A percentile compares a stretch with the other conserved stretches of the same genome.
phyloP scores from a whole-genome alignment of 2,113 vertebrate genomes.

The Myxocyprinus asiaticus region DNA sequence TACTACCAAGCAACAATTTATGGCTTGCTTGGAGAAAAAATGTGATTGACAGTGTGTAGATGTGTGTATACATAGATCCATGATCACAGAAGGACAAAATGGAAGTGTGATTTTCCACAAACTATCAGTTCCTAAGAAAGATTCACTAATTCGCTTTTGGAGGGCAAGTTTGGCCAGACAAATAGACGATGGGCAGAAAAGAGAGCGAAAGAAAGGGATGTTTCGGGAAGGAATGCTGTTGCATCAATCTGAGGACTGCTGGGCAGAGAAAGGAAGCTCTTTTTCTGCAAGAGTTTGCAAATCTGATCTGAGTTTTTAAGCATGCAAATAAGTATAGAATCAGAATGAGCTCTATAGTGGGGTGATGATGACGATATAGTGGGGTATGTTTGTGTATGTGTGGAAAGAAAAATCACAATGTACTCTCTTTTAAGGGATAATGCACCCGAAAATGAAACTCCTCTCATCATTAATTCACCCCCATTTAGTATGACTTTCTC shows the following conservation, averaged over 20 bases:
- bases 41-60: neutral
- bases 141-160: slow-evolving; percentile 33
- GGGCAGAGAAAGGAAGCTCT: neutral
- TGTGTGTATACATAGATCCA: neutral
- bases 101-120: slow-evolving; percentile 41
- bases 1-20: slow-evolving; percentile 14
- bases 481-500: too few relatives aligned
- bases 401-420: too few relatives aligned
- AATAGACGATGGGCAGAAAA: slow-evolving; percentile 49
- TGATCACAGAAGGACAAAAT: neutral
- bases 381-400: too few relatives aligned
- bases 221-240: slow-evolving; percentile 52
- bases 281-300: slow-evolving; percentile 33
- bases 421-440: too few relatives aligned
- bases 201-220: slow-evolving; percentile 41
- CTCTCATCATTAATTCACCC: too few relatives aligned
- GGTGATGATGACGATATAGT: too few relatives aligned
- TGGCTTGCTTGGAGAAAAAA: neutral
- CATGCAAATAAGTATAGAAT: neutral
- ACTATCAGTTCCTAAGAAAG: slow-evolving; percentile 39
- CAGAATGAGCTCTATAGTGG: too few relatives aligned
- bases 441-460: too few relatives aligned
- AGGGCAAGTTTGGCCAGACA: slow-evolving; percentile 54
- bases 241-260: slow-evolving; percentile 32
- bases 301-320: slow-evolving; percentile 27